A percentile compares a stretch with the other conserved stretches of the same genome.
Conservation (phyloP, 1,140 invertebrate genomes). For the Acyrthosiphon pisum region DNA sequence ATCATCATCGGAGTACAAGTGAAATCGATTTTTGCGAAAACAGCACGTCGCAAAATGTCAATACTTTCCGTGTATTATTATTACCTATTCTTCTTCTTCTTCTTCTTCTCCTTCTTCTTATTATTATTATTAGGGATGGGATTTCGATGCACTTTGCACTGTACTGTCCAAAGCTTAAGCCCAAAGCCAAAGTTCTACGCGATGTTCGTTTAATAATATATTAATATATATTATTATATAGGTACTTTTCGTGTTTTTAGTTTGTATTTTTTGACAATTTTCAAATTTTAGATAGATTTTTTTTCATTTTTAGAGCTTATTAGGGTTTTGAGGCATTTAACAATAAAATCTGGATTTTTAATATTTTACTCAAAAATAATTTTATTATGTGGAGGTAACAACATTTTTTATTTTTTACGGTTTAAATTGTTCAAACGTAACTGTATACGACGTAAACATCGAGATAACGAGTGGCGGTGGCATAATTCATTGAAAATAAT, state of each 20-base stretch:
- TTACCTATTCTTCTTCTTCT: too few species aligned
- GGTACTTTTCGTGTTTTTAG: neutral
- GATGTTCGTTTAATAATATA: neutral
- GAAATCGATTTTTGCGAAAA: neutral
- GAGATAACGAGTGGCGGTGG: neutral
- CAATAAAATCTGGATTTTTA: too few species aligned
- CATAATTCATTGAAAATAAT: neutral
- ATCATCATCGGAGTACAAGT: neutral
- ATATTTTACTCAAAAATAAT: neutral
- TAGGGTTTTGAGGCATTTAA: too few species aligned
- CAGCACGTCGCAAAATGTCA: too few species aligned
- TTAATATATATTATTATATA: too few species aligned
- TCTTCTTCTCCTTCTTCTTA: too few species aligned
- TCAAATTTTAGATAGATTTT: too few species aligned
- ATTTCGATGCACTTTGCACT: neutral
- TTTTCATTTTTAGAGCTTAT: too few species aligned
- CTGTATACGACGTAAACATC: neutral
- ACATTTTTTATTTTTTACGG: neutral
- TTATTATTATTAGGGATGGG: neutral
- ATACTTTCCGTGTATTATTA: too few species aligned
- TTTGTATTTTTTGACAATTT: too few species aligned
- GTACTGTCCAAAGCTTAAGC: neutral
- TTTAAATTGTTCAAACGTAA: neutral
- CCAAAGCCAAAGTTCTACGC: neutral
- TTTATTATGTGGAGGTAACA: neutral